Percentiles rank a stretch among this genome's conserved stretches.
These are phyloP conservation scores for Leptosomus discolor DNA, from an alignment of 2,113 vertebrate species.

Conservation along the genomic window DNA sequence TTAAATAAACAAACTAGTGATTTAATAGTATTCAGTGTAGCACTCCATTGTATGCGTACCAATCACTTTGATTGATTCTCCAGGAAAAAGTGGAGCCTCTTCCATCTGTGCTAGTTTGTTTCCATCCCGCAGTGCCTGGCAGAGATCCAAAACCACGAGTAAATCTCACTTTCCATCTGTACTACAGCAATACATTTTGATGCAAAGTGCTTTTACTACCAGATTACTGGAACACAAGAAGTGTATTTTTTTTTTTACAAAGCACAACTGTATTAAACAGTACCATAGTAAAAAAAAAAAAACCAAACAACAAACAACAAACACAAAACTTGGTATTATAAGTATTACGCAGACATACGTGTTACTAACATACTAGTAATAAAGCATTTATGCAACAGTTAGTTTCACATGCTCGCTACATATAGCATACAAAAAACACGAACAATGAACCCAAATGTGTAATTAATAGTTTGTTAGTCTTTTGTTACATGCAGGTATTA, in stretches of 20 bases:
- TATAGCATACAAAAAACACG: neutral
- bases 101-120: slow-evolving; percentile 85
- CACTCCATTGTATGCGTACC: slow-evolving; percentile 71
- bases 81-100: slow-evolving; percentile 89
- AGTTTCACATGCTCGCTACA: slow-evolving; percentile 47
- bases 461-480: neutral
- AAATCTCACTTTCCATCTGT: slow-evolving; percentile 59
- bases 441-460: neutral
- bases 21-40: neutral
- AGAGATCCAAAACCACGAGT: slow-evolving; percentile 61
- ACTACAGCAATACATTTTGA: neutral
- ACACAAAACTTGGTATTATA: neutral
- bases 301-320: neutral
- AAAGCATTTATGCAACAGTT: slow-evolving; percentile 58
- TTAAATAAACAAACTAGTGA: neutral
- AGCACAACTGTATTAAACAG: slow-evolving; percentile 9
- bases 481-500: neutral
- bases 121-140: slow-evolving; percentile 83
- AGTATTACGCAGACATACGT: neutral
- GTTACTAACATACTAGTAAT: slow-evolving; percentile 39
- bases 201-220: slow-evolving; percentile 41
- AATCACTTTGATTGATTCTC: slow-evolving; percentile 88
- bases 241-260: slow-evolving; percentile 13
- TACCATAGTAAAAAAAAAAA: neutral
- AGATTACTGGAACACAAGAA: slow-evolving; percentile 48